These are phyloP conservation scores for Pelosia muscerda DNA, from an alignment of 2,888 invertebrate genomes.

Conservation along the genomic window DNA sequence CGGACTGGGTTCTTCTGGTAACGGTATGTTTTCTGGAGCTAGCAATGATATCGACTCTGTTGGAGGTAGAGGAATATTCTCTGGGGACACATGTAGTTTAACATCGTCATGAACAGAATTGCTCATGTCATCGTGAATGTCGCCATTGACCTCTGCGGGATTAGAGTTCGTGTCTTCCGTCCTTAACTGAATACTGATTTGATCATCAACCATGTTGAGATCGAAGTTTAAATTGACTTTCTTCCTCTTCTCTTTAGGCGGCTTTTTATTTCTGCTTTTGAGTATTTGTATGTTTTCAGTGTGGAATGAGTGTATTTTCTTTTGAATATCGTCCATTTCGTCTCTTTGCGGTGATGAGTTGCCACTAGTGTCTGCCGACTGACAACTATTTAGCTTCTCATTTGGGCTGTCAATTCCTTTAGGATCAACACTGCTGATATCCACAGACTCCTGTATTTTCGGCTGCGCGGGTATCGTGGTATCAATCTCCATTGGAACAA, in stretches of 20 bases:
- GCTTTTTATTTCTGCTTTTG: conserved; percentile 88
- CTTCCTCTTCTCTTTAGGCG: conserved; percentile 84
- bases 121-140: conserved; percentile 70
- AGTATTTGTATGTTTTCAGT: conserved; percentile 88
- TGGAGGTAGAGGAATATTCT: conserved; percentile 77
- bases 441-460: conserved; percentile 72
- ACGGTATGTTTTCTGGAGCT: conserved; percentile 74
- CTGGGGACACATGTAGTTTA: conserved; percentile 71
- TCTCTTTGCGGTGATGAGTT: conserved; percentile 84
- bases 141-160: conserved; percentile 73
- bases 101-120: conserved; percentile 64
- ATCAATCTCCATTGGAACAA: conserved; percentile 82
- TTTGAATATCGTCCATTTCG: conserved; percentile 88
- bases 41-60: conserved; percentile 82
- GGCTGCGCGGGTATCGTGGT: conserved; percentile 73
- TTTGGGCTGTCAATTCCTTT: conserved; percentile 73
- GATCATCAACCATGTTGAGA: conserved; percentile 84
- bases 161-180: conserved; percentile 68
- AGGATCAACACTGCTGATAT: conserved; percentile 59
- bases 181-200: conserved; percentile 81
- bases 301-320: conserved; percentile 88
- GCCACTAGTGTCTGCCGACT: conserved; percentile 82
- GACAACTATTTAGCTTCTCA: conserved; percentile 75
- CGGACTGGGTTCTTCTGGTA: conserved; percentile 75
- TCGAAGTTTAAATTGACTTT: conserved; percentile 86